Evolutionary conservation across 2,888 invertebrate species (phyloP), one percentile per base, ranked within the genome.

Genomic region (Drosophila koepferae): DNA sequence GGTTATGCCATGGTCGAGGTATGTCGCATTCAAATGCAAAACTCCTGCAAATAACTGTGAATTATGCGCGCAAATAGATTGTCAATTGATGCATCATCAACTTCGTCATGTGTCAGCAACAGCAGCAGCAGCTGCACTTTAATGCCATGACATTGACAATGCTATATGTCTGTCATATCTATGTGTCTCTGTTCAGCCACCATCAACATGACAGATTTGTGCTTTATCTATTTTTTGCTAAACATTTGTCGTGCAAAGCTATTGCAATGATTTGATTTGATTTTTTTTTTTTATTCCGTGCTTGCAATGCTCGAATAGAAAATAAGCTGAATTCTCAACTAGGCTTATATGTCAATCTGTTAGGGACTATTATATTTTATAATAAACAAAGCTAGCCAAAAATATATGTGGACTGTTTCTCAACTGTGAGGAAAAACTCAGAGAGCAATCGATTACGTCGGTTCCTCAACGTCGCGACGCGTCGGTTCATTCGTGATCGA

Each of bases 41-140:
- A 40, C n/a, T 55, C 53, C 59, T 58, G 63, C 64, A 70, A 70
- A 77, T 69, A 63, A 65, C 73, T 77, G 73, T 64, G 58, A 54
- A 60, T 74, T 74, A 58, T 38, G 28, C 20, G 31, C 38, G 43
- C 67, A 75, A 72, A 72, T 72, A 72, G 65, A 67, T 68, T 68
- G 79, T 72, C 79, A 68, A 68, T 78, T 65, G 75, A 63, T 63
- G 76, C 68, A 40, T 40, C 68, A 40, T 40, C 38, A 14, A 64
- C 55, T 58, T 51, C 62, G 62, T 49, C 36, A 40, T 65, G 70
- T 65, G 74, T 69, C 74, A 23, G 55, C 54, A 63, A 46, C 77
- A 69, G 23, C 68, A 60, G 36, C 56, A 34, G 34, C 66, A 63
- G 20, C 64, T 51, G 28, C 44, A 23, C 36, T 7, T 12, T n/a